phyloP scores from a whole-genome alignment of 1,140 invertebrate species.

The Bacillus rossius region DNA sequence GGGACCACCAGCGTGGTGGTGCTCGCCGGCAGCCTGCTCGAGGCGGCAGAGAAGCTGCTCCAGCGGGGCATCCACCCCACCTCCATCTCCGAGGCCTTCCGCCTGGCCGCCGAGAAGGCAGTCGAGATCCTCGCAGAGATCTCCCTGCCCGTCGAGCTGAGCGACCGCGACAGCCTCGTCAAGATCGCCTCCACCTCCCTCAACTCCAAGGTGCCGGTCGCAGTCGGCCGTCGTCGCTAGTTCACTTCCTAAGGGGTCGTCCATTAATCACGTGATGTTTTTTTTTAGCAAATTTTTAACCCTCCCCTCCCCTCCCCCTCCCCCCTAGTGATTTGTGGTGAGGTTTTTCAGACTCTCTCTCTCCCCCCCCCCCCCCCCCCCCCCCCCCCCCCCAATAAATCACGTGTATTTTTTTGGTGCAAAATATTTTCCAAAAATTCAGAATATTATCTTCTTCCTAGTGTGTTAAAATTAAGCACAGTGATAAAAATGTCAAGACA shows the following conservation, averaged over 20 bases:
- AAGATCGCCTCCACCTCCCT: conserved; percentile 96
- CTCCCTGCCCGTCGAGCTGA: conserved; percentile 80
- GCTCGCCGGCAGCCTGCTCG: conserved; percentile 90
- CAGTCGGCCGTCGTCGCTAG: background rate
- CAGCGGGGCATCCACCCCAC: conserved; percentile 97
- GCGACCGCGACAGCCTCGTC: conserved; percentile 80
- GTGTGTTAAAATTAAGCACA: too few species aligned
- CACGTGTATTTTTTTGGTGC: too few species aligned
- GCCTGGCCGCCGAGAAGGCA: conserved; percentile 79
- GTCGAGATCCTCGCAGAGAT: conserved; percentile 83
- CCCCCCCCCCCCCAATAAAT: too few species aligned
- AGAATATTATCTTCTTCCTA: too few species aligned
- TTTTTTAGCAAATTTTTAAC: too few species aligned
- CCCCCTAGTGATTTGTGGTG: too few species aligned
- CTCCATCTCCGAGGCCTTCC: conserved; percentile 94
- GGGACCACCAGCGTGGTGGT: conserved; percentile 98
- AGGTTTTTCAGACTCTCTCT: background rate
- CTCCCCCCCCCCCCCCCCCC: background rate
- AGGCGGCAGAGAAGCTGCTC: conserved; percentile 90
- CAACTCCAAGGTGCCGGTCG: conserved; percentile 82
- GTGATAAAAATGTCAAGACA: too few species aligned
- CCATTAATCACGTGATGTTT: too few species aligned
- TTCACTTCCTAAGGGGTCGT: background rate
- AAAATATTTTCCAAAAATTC: too few species aligned
- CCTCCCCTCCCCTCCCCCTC: too few species aligned